Percentiles rank a stretch among this genome's conserved stretches.
These are phyloP conservation scores for Dipodomys ordii DNA, from an alignment of 2,113 vertebrate genomes.

Conservation along the genomic window DNA sequence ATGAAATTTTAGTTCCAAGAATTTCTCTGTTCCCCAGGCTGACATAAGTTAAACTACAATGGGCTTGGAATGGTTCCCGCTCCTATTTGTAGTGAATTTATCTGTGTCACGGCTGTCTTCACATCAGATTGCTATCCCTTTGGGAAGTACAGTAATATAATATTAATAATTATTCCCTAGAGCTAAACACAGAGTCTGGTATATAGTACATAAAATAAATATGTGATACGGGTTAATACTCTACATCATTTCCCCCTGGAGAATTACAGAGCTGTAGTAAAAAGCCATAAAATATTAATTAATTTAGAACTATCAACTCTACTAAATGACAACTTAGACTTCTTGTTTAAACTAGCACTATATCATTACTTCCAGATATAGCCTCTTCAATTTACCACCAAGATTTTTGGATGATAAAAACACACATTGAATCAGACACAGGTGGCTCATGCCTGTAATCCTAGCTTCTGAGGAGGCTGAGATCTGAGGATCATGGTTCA, in stretches of 20 bases:
- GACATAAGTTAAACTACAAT: not conserved
- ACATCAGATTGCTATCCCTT: conserved; percentile 13
- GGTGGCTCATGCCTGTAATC: too few species aligned
- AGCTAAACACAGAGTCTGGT: conserved; percentile 16
- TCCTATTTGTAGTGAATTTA: not conserved
- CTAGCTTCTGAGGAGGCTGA: not conserved
- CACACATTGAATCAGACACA: not conserved
- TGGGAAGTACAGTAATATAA: not conserved
- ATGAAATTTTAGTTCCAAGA: not conserved
- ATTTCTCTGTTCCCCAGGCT: not conserved
- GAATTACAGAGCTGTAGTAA: conserved; percentile 18
- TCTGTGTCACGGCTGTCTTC: conserved; percentile 12
- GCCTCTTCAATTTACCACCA: not conserved
- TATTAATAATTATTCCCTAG: conserved; percentile 32
- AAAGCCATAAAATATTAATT: not conserved
- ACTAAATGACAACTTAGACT: not conserved
- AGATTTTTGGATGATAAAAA: not conserved
- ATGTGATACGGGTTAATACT: not conserved
- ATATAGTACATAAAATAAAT: conserved; percentile 32
- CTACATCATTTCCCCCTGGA: conserved; percentile 7
- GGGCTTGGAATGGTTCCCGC: not conserved
- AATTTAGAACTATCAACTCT: not conserved
- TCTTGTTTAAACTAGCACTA: conserved; percentile 25
- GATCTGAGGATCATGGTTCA: too few species aligned
- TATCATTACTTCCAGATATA: not conserved